Evolutionary conservation across 2,113 vertebrate species (phyloP), one percentile per base, ranked within the genome.

Genomic region (Formicarius rufipectus): DNA sequence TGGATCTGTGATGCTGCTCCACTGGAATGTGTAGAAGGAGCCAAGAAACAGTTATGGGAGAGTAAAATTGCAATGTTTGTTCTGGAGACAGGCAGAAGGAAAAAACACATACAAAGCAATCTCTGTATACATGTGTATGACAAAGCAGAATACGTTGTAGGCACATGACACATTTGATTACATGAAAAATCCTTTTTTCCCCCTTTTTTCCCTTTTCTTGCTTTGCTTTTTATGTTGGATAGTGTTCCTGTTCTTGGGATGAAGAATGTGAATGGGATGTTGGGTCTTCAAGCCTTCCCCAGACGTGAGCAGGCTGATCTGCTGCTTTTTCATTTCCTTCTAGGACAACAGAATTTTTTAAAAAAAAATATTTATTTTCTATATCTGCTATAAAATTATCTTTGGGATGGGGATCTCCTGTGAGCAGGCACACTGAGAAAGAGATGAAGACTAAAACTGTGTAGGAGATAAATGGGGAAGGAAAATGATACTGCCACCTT

Each of bases 31-130:
- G 62, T 60, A 44, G 60, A 90, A 93, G 64, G n/a, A 96, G 92
- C 92, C 95, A 96, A 94, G 60, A 92, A 92, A 88, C 30, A 31
- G 92, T 92, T 96, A 88, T 84, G 83, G 90, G 90, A 97, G 79
- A 96, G 73, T 95, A 93, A 74, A 93, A 94, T 27, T 84, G 85
- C 64, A 68, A 25, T 96, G 37, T 93, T 96, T 95, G 49, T 93
- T 93, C 90, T 95, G 90, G 88, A 94, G 90, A 56, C 0, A 2
- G 49, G 31, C 44, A 88, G 80, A 79, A 81, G 72, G 49, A 17
- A 59, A 87, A 94, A 86, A 37, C 45, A 59, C 68, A 52, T 67
- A 52, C 33, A 71, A 81, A 90, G 68, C 1, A 0, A 49, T 74
- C 88, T 64, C 12, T 39, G 42, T 60, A n/a, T 81, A 59, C 40